Base-by-base conservation (phyloP, 2,797 vertebrate genomes). In the Periparus ater region DNA sequence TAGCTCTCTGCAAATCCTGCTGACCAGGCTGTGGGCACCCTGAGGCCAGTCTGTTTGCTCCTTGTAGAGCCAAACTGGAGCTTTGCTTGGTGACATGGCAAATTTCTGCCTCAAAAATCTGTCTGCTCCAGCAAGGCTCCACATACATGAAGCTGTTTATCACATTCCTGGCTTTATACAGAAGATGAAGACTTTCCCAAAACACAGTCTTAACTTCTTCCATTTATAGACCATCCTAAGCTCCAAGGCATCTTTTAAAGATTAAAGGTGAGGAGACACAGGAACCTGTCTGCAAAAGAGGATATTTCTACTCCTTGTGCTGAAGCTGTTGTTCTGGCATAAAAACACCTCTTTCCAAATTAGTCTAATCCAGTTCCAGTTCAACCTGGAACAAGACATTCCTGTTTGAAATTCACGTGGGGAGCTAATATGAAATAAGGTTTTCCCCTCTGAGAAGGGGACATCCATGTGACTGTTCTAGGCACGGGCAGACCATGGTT, bases 81-180 rank as follows among this genome's bases (percentile, higher is more conserved):
- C 13, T 25, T 55, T 2, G 1, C 25, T 62, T 58, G 36, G 36
- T 3, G 1, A 79, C 19, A 7, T 0, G 0, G 23, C 13, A 74
- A 88, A 87, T 11, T 15, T 76, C 89, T 71, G 15, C 57, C 55
- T 72, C 57, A 83, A 38, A 53, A 42, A 88, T 15, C 58, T 76
- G 13, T 17, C 40, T 73, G 44, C 25, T 50, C 47, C 32, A 77
- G 55, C 55, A 71, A 74, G 51, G 10, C 32, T 48, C 58, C 2
- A 2, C 45, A 14, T 21, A 77, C 75, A 53, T 2, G 17, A 83
- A 81, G 21, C 13, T 32, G 71, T 63, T 40, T 50, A 40, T 44
- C 54, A 55, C 32, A 32, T 47, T 79, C 48, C 40, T 91, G 62
- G 36, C 17, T 94, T 80, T 72, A 11, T 57, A 29, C 0, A 77